These are phyloP conservation scores for Drosophila imparisetae DNA, from an alignment of 2,888 invertebrate genomes.

Conservation along the genomic window DNA sequence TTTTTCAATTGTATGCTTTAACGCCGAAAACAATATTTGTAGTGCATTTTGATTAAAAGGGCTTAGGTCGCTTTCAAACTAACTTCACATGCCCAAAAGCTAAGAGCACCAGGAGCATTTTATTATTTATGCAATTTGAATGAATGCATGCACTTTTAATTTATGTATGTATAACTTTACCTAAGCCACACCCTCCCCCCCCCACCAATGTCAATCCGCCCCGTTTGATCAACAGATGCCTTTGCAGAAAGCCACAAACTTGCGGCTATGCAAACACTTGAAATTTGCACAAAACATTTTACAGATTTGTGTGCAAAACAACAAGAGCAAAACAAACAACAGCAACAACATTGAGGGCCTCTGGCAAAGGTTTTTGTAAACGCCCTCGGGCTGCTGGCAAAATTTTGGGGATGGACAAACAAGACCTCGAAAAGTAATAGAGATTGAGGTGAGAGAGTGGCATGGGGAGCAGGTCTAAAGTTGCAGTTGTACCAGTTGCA, in stretches of 20 bases:
- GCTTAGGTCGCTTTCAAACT: not conserved
- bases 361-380: constrained; percentile 44
- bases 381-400: constrained; percentile 28
- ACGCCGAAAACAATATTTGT: not conserved
- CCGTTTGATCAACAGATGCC: constrained; percentile 44
- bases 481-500: constrained; percentile 16
- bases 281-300: constrained; percentile 65
- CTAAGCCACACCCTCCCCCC: fast-evolving
- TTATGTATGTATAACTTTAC: constrained; percentile 2
- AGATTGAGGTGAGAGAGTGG: not conserved
- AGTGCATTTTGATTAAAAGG: not conserved
- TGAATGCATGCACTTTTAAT: constrained; percentile 45
- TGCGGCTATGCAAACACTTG: constrained; percentile 63
- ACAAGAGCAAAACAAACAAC: constrained; percentile 19
- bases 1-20: not conserved
- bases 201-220: not conserved
- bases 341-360: constrained; percentile 24
- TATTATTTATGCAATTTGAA: constrained; percentile 37
- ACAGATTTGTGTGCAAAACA: constrained; percentile 62
- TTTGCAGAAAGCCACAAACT: constrained; percentile 44
- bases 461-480: not conserved
- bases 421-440: constrained; percentile 30
- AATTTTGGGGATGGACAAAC: constrained; percentile 43
- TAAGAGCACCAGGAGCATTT: constrained; percentile 6
- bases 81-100: constrained; percentile 3